These are phyloP conservation scores for Trachelus stipa DNA, from an alignment of 2,888 invertebrate genomes.

Conservation along the genomic window DNA sequence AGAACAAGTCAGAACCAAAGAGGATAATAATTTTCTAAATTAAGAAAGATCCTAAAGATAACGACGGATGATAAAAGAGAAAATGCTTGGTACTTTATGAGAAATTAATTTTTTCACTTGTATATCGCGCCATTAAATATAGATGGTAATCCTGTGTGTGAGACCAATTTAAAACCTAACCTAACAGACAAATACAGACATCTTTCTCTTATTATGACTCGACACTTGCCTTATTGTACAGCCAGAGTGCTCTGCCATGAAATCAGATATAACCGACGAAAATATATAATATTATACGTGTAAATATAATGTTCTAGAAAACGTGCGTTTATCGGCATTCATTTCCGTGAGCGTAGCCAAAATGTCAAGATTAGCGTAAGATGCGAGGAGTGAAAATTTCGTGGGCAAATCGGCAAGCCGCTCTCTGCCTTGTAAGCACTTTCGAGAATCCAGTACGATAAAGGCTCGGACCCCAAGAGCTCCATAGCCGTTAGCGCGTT, in stretches of 20 bases:
- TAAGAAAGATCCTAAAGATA: not conserved
- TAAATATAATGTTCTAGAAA: not conserved
- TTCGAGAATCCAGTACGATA: not conserved
- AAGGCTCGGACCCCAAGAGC: constrained; percentile 6
- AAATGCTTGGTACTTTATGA: not conserved
- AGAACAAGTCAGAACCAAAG: not conserved
- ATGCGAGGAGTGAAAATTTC: constrained; percentile 13
- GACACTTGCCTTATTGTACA: not conserved
- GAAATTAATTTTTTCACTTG: not conserved
- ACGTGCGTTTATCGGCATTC: not conserved
- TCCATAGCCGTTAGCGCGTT: constrained; percentile 14
- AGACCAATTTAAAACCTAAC: not conserved
- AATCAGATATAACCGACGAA: not conserved
- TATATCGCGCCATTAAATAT: not conserved
- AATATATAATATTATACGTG: not conserved
- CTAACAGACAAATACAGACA: not conserved
- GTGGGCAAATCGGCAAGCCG: constrained; percentile 6
- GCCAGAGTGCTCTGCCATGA: not conserved
- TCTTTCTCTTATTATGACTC: not conserved
- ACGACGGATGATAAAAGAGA: not conserved
- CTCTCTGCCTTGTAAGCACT: not conserved
- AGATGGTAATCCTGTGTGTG: not conserved
- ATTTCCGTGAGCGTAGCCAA: not conserved
- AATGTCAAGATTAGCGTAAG: not conserved
- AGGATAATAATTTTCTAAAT: not conserved